phyloP scores from a whole-genome alignment of 2,113 vertebrate genomes.

The Rhizomys pruinosus region DNA sequence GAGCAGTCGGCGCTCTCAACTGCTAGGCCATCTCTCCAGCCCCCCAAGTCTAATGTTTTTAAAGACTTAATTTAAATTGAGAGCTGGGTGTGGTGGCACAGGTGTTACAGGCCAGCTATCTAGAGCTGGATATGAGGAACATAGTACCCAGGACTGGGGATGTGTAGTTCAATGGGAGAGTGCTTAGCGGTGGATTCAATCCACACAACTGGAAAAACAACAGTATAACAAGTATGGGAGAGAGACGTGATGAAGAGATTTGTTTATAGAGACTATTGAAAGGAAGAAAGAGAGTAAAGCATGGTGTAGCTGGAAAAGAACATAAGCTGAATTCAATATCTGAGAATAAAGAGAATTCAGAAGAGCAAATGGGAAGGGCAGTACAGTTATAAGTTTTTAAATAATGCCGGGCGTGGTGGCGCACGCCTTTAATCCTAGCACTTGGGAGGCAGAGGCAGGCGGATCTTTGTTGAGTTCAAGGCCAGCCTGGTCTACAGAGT shows the following conservation, averaged over 20 bases:
- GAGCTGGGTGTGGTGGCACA: no score
- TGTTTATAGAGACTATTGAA: neutral
- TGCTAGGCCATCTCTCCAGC: no score
- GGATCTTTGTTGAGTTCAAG: neutral
- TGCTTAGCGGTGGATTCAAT: neutral
- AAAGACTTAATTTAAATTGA: neutral
- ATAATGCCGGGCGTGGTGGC: neutral
- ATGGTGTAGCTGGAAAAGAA: neutral
- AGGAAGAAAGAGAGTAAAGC: neutral
- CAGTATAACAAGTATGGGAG: neutral
- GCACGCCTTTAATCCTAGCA: neutral
- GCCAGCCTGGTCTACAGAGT: neutral
- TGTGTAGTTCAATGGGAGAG: neutral
- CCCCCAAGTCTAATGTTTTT: neutral
- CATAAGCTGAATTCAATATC: neutral
- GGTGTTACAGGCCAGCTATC: no score
- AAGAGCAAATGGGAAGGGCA: slow-evolving; percentile 16
- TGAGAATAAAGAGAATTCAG: slow-evolving; percentile 36
- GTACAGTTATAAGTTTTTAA: neutral
- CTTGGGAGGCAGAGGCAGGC: no score
- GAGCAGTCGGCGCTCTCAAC: no score
- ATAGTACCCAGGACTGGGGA: neutral
- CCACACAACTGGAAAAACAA: neutral
- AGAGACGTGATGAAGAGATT: neutral
- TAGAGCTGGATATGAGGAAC: no score